These are phyloP conservation scores for Osmerus eperlanus DNA, from an alignment of 2,113 vertebrate genomes.

Conservation along the genomic window DNA sequence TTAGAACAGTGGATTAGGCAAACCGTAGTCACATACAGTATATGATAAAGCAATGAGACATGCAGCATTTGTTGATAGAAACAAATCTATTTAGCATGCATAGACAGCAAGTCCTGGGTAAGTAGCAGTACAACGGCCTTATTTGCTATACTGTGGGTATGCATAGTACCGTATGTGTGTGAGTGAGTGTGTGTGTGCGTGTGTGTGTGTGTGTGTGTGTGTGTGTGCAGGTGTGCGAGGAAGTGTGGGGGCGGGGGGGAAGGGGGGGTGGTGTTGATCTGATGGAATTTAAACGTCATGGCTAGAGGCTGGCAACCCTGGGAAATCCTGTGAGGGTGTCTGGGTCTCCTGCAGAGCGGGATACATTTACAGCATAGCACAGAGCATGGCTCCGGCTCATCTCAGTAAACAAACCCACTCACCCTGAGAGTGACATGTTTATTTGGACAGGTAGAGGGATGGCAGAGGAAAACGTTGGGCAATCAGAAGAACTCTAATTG, in stretches of 20 bases:
- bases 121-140: neutral
- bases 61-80: no score
- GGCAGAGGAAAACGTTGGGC: conserved; percentile 43
- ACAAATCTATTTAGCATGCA: no score
- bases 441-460: conserved; percentile 4
- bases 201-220: neutral
- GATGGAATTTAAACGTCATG: neutral
- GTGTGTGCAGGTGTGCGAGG: neutral
- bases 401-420: conserved; percentile 26
- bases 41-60: no score
- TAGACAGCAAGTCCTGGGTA: no score
- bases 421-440: conserved; percentile 25
- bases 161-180: neutral
- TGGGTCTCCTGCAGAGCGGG: neutral
- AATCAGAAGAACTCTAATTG: conserved; percentile 53
- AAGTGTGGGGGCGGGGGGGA: neutral
- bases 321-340: conserved; percentile 8
- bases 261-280: neutral
- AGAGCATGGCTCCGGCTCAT: conserved; percentile 24
- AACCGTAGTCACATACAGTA: no score
- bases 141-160: neutral
- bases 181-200: conserved; percentile 2
- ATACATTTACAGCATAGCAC: neutral
- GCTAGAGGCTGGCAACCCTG: neutral
- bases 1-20: neutral